Base-by-base conservation (phyloP, 2,888 invertebrate species). In the Entomobrya multifasciata region DNA sequence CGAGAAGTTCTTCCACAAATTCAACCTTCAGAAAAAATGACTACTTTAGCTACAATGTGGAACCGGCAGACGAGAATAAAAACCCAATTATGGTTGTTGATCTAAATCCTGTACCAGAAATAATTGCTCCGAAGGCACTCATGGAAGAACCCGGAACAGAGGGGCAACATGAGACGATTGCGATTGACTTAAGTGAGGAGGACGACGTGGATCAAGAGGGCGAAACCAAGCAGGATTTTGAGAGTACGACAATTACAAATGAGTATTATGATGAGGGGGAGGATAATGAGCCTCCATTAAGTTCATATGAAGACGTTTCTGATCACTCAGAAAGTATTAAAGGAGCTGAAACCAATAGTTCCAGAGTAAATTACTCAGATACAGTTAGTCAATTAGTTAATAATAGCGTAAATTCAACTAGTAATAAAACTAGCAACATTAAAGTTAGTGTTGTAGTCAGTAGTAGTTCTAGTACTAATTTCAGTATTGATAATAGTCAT, bases 11-110 rank as follows among this genome's bases (percentile, higher is more conserved):
- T 41, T 1, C 20, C 0, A 41, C 47, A 72, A 77, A 77, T 60
- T 20, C 36, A 36, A 77, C 36, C n/a, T n/a, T n/a, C n/a, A n/a
- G 36, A 10, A 17, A 52, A 55, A 47, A 10, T 30, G 72, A 27
- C 10, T 52, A 76, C 22, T 52, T 17, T 47, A 57, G n/a, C 13
- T 72, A 62, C 22, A 60, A n/a, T 17, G 10, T 76, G 15, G 30
- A 62, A 17, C 6, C 22, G 8, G 80, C 65, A 20, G 67, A 80
- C 49, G 62, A 41, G 15, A n/a, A n/a, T n/a, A 20, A 41, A 20
- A 79, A 86, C 20, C 80, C 80, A 17, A 57, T 80, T 11, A 86
- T 86, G 86, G n/a, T 49, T 4, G 62, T 86, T 41, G 86, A 86
- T 20, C 25, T 86, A 36, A 55, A 80, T 52, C 86, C 86, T 6